Evolutionary conservation across 2,797 vertebrate species (phyloP).

Genomic region (Loriculus beryllinus): DNA sequence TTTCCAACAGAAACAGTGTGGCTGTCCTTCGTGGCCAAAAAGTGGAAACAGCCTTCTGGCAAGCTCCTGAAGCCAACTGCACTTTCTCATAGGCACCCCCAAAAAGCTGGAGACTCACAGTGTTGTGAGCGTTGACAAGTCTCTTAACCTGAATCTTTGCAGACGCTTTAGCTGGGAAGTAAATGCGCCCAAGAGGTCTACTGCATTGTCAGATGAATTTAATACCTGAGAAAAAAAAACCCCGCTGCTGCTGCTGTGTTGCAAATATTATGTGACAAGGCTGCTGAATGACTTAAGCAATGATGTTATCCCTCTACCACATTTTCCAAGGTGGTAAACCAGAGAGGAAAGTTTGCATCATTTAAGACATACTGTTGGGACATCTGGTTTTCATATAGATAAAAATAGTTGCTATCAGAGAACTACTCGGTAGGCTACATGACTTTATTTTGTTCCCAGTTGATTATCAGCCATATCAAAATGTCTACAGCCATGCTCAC

Average conservation of each 20-base stretch:
- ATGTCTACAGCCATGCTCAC: background rate
- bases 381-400: slow-evolving; percentile 1
- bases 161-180: background rate
- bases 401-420: slow-evolving; percentile 20
- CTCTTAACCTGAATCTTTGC: background rate
- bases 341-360: slow-evolving; percentile 1
- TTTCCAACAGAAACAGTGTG: background rate
- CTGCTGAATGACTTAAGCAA: background rate
- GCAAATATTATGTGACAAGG: background rate
- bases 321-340: slow-evolving; percentile 10
- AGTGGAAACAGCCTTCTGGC: background rate
- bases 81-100: background rate
- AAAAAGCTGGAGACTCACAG: background rate
- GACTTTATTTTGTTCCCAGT: background rate
- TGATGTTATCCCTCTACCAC: background rate
- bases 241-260: background rate
- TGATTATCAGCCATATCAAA: background rate
- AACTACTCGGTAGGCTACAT: background rate
- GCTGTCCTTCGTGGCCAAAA: background rate
- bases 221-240: background rate
- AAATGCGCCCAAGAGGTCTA: background rate
- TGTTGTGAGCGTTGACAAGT: background rate
- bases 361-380: background rate
- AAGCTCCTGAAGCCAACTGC: background rate
- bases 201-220: background rate